Conservation (phyloP, 1,140 invertebrate species). For the Ips typographus region DNA sequence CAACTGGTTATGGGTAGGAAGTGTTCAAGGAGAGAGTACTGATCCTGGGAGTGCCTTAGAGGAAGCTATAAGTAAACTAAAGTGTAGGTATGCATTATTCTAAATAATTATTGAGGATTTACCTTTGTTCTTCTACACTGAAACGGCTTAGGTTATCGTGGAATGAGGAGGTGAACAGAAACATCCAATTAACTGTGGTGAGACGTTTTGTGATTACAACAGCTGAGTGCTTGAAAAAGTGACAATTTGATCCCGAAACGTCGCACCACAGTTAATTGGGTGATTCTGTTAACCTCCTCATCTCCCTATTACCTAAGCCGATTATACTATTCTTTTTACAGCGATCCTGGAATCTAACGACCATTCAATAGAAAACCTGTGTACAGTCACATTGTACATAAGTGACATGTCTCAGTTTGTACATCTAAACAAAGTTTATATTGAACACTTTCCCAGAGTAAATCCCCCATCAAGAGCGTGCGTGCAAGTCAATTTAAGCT, state of each 20-base stretch:
- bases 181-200: no score
- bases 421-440: constrained; percentile 76
- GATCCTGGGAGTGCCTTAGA: constrained; percentile 61
- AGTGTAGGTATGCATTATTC: constrained; percentile 69
- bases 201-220: neutral
- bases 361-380: constrained; percentile 67
- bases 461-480: constrained; percentile 89
- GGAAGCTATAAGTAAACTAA: constrained; percentile 71
- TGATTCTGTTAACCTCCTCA: neutral
- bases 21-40: constrained; percentile 63
- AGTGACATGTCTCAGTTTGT: constrained; percentile 78
- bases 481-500: constrained; percentile 76
- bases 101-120: no score
- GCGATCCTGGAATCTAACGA: constrained; percentile 51
- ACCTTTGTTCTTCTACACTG: no score
- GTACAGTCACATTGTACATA: constrained; percentile 80
- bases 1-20: constrained; percentile 81
- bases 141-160: no score
- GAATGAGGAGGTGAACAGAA: no score
- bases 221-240: no score
- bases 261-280: no score
- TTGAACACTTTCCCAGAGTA: constrained; percentile 69
- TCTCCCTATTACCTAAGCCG: neutral
- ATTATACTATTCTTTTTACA: constrained; percentile 22
- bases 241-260: no score